Conservation (phyloP, 2,113 vertebrate species). For the Austrofundulus limnaeus region DNA sequence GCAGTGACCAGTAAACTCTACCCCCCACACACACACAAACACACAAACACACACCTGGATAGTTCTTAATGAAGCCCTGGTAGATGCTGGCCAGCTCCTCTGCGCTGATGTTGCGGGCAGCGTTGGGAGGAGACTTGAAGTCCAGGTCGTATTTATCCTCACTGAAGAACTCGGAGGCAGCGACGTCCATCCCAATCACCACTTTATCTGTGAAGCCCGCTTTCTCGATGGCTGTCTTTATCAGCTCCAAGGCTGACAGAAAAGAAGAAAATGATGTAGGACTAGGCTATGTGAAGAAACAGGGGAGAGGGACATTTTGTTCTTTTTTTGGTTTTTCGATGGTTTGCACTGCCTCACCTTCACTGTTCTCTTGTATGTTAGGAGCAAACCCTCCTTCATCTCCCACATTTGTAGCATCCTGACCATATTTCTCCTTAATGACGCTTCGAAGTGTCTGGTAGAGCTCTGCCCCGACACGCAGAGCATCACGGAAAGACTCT, state of each 20-base stretch:
- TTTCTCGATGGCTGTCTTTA: conserved; percentile 92
- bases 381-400: conserved; percentile 93
- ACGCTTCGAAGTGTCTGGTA: conserved; percentile 91
- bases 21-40: too few species aligned
- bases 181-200: conserved; percentile 94
- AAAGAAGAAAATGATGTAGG: background rate
- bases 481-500: conserved; percentile 89
- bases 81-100: conserved; percentile 89
- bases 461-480: conserved; percentile 89
- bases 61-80: conserved; percentile 91
- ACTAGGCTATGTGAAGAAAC: too few species aligned
- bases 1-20: conserved; percentile 1
- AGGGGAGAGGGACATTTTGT: background rate
- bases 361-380: conserved; percentile 93
- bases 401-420: conserved; percentile 91
- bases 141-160: conserved; percentile 93
- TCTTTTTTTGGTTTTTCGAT: background rate
- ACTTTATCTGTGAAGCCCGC: conserved; percentile 92
- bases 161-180: conserved; percentile 89
- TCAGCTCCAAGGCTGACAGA: conserved; percentile 85
- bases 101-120: conserved; percentile 86
- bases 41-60: conserved; percentile 81
- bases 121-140: conserved; percentile 90
- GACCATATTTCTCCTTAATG: conserved; percentile 92
- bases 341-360: conserved; percentile 79